phyloP scores from a whole-genome alignment of 2,797 vertebrate genomes.

The Danio aesculapii region DNA sequence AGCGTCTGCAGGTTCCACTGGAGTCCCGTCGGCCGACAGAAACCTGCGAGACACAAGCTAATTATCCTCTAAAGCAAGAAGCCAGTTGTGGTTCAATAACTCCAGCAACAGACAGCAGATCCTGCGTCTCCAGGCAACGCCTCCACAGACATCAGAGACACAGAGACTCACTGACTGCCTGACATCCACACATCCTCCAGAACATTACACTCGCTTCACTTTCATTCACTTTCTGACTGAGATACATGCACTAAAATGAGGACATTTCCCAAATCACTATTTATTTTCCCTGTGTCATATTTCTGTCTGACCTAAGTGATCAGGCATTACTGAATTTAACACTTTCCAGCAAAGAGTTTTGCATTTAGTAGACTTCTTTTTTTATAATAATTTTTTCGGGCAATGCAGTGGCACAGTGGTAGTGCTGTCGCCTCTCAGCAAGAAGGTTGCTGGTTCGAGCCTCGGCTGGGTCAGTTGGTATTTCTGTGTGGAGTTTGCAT shows the following conservation, averaged over 20 bases:
- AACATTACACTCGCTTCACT: constrained; percentile 13
- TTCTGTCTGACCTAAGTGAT: neutral
- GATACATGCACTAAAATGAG: neutral
- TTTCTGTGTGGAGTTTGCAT: too few species aligned
- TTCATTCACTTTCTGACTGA: constrained; percentile 11
- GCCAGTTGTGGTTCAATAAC: constrained; percentile 98
- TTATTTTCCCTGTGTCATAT: neutral
- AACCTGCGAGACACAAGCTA: constrained; percentile 96
- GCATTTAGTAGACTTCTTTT: too few species aligned
- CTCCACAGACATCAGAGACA: constrained; percentile 83
- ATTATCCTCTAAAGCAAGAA: constrained; percentile 95
- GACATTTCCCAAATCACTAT: neutral
- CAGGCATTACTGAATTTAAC: neutral
- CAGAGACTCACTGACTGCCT: constrained; percentile 41
- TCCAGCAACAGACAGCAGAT: constrained; percentile 95
- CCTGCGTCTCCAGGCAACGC: constrained; percentile 95
- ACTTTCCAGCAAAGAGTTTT: too few species aligned
- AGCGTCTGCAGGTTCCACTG: constrained; percentile 90
- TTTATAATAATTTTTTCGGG: too few species aligned
- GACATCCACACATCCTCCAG: neutral
- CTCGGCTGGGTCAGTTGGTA: too few species aligned
- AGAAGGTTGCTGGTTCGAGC: too few species aligned
- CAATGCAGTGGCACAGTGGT: too few species aligned
- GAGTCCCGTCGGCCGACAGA: constrained; percentile 87
- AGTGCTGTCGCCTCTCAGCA: too few species aligned